Evolutionary conservation across 2,113 vertebrate genomes (phyloP), one percentile per base, ranked within the genome.

Genomic region (Peromyscus polionotus): DNA sequence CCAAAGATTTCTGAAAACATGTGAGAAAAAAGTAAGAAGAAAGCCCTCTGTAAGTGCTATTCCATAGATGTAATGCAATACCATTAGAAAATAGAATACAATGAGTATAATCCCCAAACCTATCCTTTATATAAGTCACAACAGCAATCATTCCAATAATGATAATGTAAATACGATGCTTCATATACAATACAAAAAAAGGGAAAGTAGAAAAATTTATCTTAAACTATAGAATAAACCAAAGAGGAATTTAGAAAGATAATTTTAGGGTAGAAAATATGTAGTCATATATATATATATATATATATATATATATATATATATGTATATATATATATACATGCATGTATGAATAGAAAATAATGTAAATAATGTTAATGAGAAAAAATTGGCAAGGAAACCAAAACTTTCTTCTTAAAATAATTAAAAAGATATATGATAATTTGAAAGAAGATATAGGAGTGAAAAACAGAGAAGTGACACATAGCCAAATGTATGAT

Each of bases 391-490:
- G 63, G 59, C 67, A 61, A 54, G 12, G 14, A 14, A 76, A 59
- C 2, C 24, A 57, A 92, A 94, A 77, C 2, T 88, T 93, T n/a
- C 42, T 76, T 91, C 33, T 84, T 92, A n/a, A 70, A 63, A 94
- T 65, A 31, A 88, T 91, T 59, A 77, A 5, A 63, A 88, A 1
- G 68, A 54, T 83, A 84, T 97, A 59, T 28, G 24, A 57, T 85
- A 91, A 70, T 84, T 93, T 92, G 24, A 91, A 61, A 48, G 22
- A 16, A 33, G 45, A 48, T 36, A 65, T 48, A 36, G 59, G 7
- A 63, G 33, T 72, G 59, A 19, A 91, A 57, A 31, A 84, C 11
- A 28, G 57, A 28, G 57, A 65, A 22, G 10, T 81, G 33, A 92
- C 57, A 77, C 42, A 88, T 28, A 70, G 22, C 20, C 20, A 92